Percentiles rank a stretch among this genome's conserved stretches.
These are phyloP conservation scores for Carapus acus DNA, from an alignment of 2,797 vertebrate species.

Conservation along the genomic window DNA sequence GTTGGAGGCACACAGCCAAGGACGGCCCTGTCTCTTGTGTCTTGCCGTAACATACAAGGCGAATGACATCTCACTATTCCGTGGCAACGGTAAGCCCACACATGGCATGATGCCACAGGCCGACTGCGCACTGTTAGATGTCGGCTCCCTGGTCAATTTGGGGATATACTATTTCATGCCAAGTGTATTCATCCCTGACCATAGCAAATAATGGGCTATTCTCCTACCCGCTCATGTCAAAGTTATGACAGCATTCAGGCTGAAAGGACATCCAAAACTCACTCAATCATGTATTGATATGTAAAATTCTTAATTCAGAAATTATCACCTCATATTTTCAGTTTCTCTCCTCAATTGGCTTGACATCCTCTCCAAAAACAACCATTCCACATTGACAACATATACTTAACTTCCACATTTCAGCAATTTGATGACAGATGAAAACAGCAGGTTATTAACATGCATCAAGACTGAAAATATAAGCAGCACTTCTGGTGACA, in stretches of 20 bases:
- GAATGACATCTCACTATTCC: slow-evolving; percentile 43
- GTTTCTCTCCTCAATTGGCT: too few species aligned
- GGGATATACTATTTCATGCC: slow-evolving; percentile 24
- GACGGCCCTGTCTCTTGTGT: slow-evolving; percentile 48
- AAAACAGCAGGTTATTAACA: slow-evolving; percentile 7
- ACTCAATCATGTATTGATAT: too few species aligned
- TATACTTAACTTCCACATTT: too few species aligned
- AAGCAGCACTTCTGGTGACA: slow-evolving; percentile 28
- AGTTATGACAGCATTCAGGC: not conserved
- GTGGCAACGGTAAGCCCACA: slow-evolving; percentile 48
- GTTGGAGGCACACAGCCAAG: slow-evolving; percentile 45
- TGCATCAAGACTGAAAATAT: slow-evolving; percentile 26
- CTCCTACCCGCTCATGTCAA: slow-evolving; percentile 1
- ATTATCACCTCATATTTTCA: too few species aligned
- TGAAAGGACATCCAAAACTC: too few species aligned
- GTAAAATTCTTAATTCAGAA: not conserved
- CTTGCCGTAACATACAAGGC: slow-evolving; percentile 35
- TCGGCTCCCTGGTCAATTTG: slow-evolving; percentile 36
- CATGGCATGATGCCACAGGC: slow-evolving; percentile 42
- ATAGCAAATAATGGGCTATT: slow-evolving; percentile 14
- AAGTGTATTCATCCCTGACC: slow-evolving; percentile 20
- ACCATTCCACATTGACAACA: too few species aligned
- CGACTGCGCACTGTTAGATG: slow-evolving; percentile 32
- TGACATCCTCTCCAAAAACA: too few species aligned
- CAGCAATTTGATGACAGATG: too few species aligned